Evolutionary conservation across 2,113 vertebrate species (phyloP).

Genomic region (Myotis lucifugus): DNA sequence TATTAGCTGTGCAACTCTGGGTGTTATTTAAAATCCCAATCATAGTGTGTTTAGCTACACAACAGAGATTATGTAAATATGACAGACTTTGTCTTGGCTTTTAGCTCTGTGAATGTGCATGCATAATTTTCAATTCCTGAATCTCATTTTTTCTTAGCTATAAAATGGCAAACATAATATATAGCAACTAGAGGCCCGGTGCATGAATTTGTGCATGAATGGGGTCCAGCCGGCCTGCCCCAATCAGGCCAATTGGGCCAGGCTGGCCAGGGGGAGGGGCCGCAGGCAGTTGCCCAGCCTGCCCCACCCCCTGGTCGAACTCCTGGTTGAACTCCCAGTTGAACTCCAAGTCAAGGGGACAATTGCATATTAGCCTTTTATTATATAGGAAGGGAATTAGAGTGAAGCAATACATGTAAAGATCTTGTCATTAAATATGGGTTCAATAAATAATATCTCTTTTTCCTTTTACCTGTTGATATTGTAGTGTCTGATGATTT

Average conservation of each 20-base stretch:
- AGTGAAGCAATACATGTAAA: not conserved
- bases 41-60: not conserved
- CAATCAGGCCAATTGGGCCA: too few relatives aligned
- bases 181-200: not conserved
- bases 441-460: not conserved
- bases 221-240: too few relatives aligned
- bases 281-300: too few relatives aligned
- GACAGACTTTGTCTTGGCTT: not conserved
- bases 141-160: not conserved
- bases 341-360: too few relatives aligned
- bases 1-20: not conserved
- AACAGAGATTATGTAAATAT: not conserved
- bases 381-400: not conserved
- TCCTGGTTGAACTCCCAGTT: too few relatives aligned
- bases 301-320: too few relatives aligned
- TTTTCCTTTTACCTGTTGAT: not conserved
- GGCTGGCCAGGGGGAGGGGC: too few relatives aligned
- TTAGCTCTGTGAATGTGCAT: constrained; percentile 11
- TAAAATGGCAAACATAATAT: constrained; percentile 4
- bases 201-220: too few relatives aligned
- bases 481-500: not conserved
- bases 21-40: not conserved
- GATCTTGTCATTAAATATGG: not conserved
- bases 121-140: constrained; percentile 25
- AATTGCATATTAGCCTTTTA: too few relatives aligned